Conservation (phyloP, 2,888 invertebrate genomes). For the Leucozona laternaria region DNA sequence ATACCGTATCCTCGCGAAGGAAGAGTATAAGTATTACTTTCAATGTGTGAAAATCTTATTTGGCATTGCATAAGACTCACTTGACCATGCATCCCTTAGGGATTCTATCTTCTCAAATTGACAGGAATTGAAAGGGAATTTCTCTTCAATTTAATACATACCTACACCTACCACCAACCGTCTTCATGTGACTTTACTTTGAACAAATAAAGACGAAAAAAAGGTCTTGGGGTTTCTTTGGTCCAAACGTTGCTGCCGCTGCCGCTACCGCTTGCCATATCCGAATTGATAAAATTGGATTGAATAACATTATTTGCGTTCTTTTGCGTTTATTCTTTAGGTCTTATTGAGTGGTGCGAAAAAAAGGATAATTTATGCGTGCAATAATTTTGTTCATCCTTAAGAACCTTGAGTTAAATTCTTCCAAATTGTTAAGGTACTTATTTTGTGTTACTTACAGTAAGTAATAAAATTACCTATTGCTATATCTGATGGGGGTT, state of each 20-base stretch:
- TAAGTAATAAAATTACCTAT: constrained; percentile 16
- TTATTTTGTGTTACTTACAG: constrained; percentile 27
- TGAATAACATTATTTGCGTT: constrained; percentile 73
- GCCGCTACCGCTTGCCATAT: neutral
- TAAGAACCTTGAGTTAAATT: constrained; percentile 34
- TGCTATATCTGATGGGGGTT: neutral
- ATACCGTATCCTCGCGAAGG: constrained; percentile 34
- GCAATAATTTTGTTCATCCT: constrained; percentile 46
- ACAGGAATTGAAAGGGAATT: constrained; percentile 75
- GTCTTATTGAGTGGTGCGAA: constrained; percentile 55
- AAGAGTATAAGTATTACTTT: constrained; percentile 70
- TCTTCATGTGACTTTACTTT: constrained; percentile 43
- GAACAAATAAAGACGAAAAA: constrained; percentile 48
- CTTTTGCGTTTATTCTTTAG: constrained; percentile 59
- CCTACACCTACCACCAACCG: constrained; percentile 54
- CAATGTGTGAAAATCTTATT: constrained; percentile 76
- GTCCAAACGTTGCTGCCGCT: neutral
- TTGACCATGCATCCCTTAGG: constrained; percentile 74
- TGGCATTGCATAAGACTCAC: constrained; percentile 74
- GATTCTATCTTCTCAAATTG: constrained; percentile 73
- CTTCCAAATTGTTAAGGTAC: constrained; percentile 24
- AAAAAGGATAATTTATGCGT: constrained; percentile 74
- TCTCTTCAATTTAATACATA: constrained; percentile 72
- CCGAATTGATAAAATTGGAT: constrained; percentile 65
- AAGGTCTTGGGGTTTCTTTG: constrained; percentile 38